Evolutionary conservation across 2,113 vertebrate genomes (phyloP), one percentile per base, ranked within the genome.

Genomic region (Platichthys stellatus): DNA sequence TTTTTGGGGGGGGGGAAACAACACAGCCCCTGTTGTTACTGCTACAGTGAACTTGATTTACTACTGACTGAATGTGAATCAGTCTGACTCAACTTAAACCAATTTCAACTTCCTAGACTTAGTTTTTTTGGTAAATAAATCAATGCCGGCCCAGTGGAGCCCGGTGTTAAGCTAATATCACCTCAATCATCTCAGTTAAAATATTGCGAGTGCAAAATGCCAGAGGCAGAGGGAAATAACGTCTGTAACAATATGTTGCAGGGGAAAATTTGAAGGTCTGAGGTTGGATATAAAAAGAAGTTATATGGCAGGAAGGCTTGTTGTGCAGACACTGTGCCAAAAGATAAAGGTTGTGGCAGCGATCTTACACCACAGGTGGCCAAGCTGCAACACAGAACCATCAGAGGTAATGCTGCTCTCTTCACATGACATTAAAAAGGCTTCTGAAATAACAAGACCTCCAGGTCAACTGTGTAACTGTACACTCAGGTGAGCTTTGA

Each of bases 81-180:
- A 57, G 14, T 63, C 21, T 51, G 3, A 61, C 59, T 40, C 26
- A 43, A 67, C 31, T 0, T 24, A 3, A 38, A 65, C 17, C 6
- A 14, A 40, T 63, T 47, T 60, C 11, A 0, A 47, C n/a, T 72
- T 68, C 35, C 18, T 63, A 17, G 9, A 49, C 31, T 70, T 40
- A 17, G 20, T 70, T 57, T 74, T 63, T 63, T 53, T 8, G 20
- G 5, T 69, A 69, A 58, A 21, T 57, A 64, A 43, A 64, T 80
- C 13, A 45, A n/a, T 18, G 47, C 23, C 69, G 65, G 54, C 60
- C 63, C 49, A 47, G 64, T 58, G 17, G 26, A 49, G 43, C 21
- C 4, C 15, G 15, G 67, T 61, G 54, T 58, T 24, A 63, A 63
- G 64, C 21, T 49, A 72, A 72, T 40, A 65, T 28, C 40, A n/a